Evolutionary conservation across 37 sponge, comb jelly and placozoan genomes (phyloP).

Genomic region (Petrosia ficiformis): DNA sequence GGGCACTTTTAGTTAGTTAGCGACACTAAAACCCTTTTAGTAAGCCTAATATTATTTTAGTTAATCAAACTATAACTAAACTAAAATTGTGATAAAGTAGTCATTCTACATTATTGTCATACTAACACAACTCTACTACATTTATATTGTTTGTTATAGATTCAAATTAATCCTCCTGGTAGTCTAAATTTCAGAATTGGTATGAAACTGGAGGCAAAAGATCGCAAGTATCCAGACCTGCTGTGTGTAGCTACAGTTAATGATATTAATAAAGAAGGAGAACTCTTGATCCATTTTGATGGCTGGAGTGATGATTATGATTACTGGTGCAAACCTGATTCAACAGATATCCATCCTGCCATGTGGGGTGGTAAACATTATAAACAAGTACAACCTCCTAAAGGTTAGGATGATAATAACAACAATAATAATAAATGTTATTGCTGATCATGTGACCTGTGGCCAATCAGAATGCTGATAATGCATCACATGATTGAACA

Average conservation of each 20-base stretch:
- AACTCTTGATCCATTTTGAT: conserved; percentile 80
- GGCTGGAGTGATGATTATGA: conserved; percentile 72
- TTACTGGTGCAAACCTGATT: conserved; percentile 62
- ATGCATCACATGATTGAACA: no score
- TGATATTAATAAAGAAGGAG: conserved; percentile 23
- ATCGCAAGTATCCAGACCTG: conserved; percentile 57
- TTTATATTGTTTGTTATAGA: conserved; percentile 39
- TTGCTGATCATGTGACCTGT: no score
- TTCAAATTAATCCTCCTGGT: conserved; percentile 48
- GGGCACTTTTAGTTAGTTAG: no score
- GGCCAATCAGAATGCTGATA: no score
- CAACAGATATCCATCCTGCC: conserved; percentile 70
- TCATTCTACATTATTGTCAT: no score
- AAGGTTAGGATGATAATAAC: conserved; percentile 46
- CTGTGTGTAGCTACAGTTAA: conserved; percentile 73
- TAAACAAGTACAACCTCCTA: conserved; percentile 20
- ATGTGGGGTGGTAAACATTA: conserved; percentile 62
- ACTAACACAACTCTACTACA: not conserved
- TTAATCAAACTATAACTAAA: no score
- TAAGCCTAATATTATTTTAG: no score
- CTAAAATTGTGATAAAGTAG: no score
- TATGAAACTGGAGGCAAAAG: conserved; percentile 77
- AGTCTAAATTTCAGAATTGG: conserved; percentile 37
- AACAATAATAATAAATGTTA: no score
- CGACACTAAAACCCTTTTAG: no score